Base-by-base conservation (phyloP, 1,140 invertebrate genomes). In the Calephelis virginiensis region DNA sequence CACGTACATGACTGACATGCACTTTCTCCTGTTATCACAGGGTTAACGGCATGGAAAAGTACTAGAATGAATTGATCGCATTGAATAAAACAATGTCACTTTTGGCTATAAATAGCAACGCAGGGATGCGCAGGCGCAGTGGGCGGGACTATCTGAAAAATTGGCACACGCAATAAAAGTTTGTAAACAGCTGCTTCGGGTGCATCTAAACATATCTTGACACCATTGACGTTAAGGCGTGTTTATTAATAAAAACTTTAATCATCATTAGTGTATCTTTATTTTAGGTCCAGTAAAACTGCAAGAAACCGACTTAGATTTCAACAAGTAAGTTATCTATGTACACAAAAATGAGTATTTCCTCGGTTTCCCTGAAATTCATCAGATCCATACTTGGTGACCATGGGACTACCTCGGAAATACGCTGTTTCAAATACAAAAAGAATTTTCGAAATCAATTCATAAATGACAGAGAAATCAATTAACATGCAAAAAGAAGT, bases 41-140 rank as follows among this genome's bases (percentile, higher is more conserved):
- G 82, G 85, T 88, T 86, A 86, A 86, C 74, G 83, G 75, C 83
- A 82, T 71, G 85, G 85, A 88, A 88, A 88, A 83, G 65, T 85
- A 86, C 85, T 70, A 71, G 64, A 68, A 47, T 37, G 61, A 59
- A 17, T 63, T 47, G 50, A 65, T 56, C 49, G 38, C n/a, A 13
- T 13, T 46, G 56, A 69, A 64, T 69, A 73, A 73, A 67, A 69
- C 67, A 67, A 63, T 72, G 70, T 72, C 67, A 64, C 69, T 64
- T 75, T 75, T 82, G 81, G 80, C 77, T 83, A 85, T 81, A 80
- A 76, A 85, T 85, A 83, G 75, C 70, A 69, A 77, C 77, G 80
- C 77, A 80, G 71, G 56, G 56, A 17, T 63, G 73, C 71, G 74
- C 63, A 60, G 40, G 72, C 69, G 71, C 70, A 61, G 74, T 66